These are phyloP conservation scores for Delphinus delphis DNA, from an alignment of 2,113 vertebrate genomes.

Conservation along the genomic window DNA sequence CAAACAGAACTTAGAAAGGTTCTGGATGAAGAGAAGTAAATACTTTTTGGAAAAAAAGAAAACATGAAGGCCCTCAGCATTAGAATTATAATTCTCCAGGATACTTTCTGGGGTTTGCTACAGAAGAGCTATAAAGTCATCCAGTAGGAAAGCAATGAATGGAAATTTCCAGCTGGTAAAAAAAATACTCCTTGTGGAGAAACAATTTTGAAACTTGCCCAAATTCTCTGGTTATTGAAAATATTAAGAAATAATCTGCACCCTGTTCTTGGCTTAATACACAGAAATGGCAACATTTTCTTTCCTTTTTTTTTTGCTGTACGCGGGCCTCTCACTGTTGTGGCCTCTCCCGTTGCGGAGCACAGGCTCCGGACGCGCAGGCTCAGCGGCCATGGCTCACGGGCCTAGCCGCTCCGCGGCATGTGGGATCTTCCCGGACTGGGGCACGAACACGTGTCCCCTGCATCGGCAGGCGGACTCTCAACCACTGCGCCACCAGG, in stretches of 20 bases:
- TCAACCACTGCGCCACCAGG: too few species aligned
- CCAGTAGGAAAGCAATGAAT: neutral
- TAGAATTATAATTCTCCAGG: neutral
- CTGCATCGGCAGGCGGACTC: too few species aligned
- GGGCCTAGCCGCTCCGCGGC: too few species aligned
- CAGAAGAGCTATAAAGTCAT: neutral
- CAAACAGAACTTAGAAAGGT: neutral
- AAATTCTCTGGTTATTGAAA: constrained; percentile 32
- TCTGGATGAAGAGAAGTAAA: neutral
- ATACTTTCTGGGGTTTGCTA: neutral
- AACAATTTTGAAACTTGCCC: constrained; percentile 44
- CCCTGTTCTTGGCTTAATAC: neutral
- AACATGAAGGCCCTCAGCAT: neutral
- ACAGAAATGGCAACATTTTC: neutral
- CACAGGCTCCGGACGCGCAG: too few species aligned
- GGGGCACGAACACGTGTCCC: too few species aligned
- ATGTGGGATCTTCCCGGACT: too few species aligned
- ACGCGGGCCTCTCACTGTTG: too few species aligned
- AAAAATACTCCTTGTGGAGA: neutral
- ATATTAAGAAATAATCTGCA: neutral
- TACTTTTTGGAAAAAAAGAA: neutral
- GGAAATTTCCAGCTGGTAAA: constrained; percentile 24
- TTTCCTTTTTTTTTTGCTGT: neutral
- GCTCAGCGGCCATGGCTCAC: too few species aligned
- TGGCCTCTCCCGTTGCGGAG: too few species aligned